phyloP scores from a whole-genome alignment of 2,113 vertebrate species.

The Hippoglossus stenolepis region DNA sequence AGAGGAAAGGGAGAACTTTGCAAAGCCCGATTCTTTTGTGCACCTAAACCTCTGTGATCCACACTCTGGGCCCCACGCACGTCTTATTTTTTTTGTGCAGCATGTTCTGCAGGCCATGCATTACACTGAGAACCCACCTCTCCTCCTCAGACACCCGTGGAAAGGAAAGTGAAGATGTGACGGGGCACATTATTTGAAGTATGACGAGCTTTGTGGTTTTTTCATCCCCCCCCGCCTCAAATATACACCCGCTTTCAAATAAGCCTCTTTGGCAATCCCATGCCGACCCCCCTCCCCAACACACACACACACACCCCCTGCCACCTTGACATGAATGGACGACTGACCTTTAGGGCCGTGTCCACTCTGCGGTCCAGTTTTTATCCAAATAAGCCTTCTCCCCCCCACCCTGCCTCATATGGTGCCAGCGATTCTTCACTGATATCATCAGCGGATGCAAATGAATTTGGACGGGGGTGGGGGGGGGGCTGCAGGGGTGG shows the following conservation, averaged over 20 bases:
- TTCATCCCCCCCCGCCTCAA: constrained; percentile 74
- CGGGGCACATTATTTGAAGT: constrained; percentile 81
- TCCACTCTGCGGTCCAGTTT: constrained; percentile 82
- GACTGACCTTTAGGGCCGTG: constrained; percentile 81
- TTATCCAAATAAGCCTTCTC: constrained; percentile 75
- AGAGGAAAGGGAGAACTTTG: constrained; percentile 30
- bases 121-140: constrained; percentile 61
- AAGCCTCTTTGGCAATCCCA: constrained; percentile 77
- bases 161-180: constrained; percentile 82
- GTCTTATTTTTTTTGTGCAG: constrained; percentile 56
- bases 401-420: constrained; percentile 66
- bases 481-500: constrained; percentile 34
- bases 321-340: constrained; percentile 80
- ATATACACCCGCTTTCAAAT: constrained; percentile 81
- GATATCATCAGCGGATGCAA: constrained; percentile 85
- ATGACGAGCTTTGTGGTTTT: constrained; percentile 81
- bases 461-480: constrained; percentile 77
- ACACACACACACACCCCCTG: constrained; percentile 64
- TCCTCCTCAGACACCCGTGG: constrained; percentile 51
- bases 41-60: constrained; percentile 55
- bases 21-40: constrained; percentile 25
- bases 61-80: constrained; percentile 31
- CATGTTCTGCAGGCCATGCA: constrained; percentile 51
- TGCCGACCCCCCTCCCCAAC: constrained; percentile 52
- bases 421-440: constrained; percentile 82